Evolutionary conservation across 2,113 vertebrate genomes (phyloP).

Genomic region (Syrrhaptes paradoxus): DNA sequence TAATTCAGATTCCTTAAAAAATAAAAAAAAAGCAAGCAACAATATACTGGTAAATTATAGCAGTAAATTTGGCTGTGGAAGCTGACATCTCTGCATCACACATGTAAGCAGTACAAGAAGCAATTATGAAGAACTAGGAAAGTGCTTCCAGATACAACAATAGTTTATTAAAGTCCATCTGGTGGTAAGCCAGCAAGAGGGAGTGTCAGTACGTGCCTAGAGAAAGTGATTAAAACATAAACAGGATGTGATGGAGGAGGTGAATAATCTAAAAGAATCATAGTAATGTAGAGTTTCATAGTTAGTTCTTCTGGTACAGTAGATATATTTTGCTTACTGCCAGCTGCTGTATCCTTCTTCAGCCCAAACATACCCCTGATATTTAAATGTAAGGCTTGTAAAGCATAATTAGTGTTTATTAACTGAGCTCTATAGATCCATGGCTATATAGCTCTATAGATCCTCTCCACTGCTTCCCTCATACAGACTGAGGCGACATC

Average conservation of each 20-base stretch:
- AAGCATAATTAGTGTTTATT: not conserved
- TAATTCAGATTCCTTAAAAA: not conserved
- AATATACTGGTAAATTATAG: not conserved
- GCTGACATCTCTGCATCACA: not conserved
- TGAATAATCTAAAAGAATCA: not conserved
- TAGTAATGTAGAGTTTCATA: not conserved
- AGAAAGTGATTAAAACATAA: conserved; percentile 35
- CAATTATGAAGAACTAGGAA: not conserved
- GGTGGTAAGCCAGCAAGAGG: not conserved
- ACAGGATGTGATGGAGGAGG: conserved; percentile 25
- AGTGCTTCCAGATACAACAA: conserved; percentile 23
- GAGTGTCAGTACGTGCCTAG: not conserved
- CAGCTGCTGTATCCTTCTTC: not conserved
- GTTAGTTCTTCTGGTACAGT: not conserved
- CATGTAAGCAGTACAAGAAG: not conserved
- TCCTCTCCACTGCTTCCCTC: not conserved
- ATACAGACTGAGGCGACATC: accelerated
- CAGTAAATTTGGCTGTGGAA: not conserved
- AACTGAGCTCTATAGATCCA: not conserved
- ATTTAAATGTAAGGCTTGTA: not conserved
- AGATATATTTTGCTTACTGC: conserved; percentile 13
- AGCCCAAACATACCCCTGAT: not conserved
- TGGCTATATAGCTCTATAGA: not conserved
- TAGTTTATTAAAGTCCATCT: conserved; percentile 24
- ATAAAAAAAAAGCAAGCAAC: not conserved